phyloP scores from a whole-genome alignment of 2,113 vertebrate species.

The Bos taurus region DNA sequence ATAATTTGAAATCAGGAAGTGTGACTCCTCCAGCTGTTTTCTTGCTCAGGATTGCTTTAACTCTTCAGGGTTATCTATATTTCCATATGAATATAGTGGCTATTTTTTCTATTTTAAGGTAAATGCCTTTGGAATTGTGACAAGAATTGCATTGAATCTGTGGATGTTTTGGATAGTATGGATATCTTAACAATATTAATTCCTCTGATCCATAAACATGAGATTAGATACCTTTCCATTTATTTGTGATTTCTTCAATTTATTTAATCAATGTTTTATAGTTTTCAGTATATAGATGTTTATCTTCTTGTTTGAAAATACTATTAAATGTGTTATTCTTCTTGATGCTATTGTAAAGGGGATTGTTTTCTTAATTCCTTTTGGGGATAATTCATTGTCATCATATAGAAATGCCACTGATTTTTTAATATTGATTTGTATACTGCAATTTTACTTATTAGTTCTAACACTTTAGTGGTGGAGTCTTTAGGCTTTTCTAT shows the following conservation, averaged over 20 bases:
- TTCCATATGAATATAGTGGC: not conserved
- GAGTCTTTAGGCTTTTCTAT: not conserved
- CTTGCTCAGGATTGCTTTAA: not conserved
- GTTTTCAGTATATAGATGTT: not conserved
- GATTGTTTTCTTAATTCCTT: not conserved
- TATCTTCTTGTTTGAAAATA: not conserved
- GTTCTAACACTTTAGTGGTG: not conserved
- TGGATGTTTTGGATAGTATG: not conserved
- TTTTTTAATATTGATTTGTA: not conserved
- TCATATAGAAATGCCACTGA: not conserved
- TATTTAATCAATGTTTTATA: not conserved
- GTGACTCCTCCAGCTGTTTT: not conserved
- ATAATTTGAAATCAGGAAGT: not conserved
- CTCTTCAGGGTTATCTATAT: not conserved
- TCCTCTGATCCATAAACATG: not conserved
- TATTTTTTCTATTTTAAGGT: not conserved
- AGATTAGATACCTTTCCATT: not conserved
- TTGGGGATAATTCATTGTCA: not conserved
- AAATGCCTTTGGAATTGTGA: not conserved
- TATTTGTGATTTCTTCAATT: not conserved
- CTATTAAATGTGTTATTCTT: not conserved
- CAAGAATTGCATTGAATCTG: not conserved
- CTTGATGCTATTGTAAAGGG: not conserved
- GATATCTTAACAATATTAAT: not conserved
- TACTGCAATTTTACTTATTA: not conserved